These are phyloP conservation scores for Erythrolamprus reginae DNA, from an alignment of 2,113 vertebrate genomes.

Conservation along the genomic window DNA sequence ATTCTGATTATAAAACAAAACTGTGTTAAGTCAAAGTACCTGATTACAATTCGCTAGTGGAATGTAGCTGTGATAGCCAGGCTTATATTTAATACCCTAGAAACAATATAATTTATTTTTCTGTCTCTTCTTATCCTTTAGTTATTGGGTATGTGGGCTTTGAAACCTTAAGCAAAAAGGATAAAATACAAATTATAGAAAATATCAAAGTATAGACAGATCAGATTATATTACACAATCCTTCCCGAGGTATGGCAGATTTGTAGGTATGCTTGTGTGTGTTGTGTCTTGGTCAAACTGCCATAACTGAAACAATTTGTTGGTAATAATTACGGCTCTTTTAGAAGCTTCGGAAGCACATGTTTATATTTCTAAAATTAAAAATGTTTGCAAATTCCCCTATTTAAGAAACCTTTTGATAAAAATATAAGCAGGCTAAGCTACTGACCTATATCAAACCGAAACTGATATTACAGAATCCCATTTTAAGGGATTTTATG, in stretches of 20 bases:
- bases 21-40: conserved; percentile 94
- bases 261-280: conserved; percentile 8
- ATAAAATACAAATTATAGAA: conserved; percentile 81
- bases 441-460: conserved; percentile 39
- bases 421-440: conserved; percentile 33
- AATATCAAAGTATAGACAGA: conserved; percentile 70
- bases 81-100: conserved; percentile 93
- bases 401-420: conserved; percentile 53
- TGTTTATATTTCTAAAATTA: conserved; percentile 40
- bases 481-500: background rate
- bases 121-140: conserved; percentile 86
- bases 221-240: conserved; percentile 67
- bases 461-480: background rate
- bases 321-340: conserved; percentile 66
- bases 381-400: conserved; percentile 57
- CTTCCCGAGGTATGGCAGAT: conserved; percentile 46
- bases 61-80: conserved; percentile 83
- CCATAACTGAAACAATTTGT: conserved; percentile 50
- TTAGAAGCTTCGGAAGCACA: conserved; percentile 41
- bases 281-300: conserved; percentile 41
- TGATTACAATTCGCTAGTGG: conserved; percentile 95
- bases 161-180: conserved; percentile 90
- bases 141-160: conserved; percentile 81
- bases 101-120: conserved; percentile 99
- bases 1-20: conserved; percentile 82